These are phyloP conservation scores for Leucophenga maculata DNA, from an alignment of 2,888 invertebrate species.

Conservation along the genomic window DNA sequence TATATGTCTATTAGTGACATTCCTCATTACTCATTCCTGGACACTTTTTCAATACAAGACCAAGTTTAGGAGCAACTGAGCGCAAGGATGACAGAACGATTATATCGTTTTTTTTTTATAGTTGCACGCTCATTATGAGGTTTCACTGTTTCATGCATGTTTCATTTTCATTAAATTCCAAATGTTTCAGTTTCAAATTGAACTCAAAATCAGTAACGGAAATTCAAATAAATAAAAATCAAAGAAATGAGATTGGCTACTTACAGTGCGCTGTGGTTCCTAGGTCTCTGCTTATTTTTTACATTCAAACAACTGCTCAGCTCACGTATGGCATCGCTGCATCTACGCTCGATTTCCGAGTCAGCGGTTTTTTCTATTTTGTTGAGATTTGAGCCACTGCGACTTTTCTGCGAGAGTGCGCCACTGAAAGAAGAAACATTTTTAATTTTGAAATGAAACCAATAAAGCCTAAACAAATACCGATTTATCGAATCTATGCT, in stretches of 20 bases:
- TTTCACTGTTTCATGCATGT: constrained; percentile 37
- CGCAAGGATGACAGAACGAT: too few species aligned
- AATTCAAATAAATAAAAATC: background rate
- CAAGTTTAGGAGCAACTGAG: too few species aligned
- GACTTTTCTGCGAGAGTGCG: constrained; percentile 68
- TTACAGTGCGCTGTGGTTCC: constrained; percentile 57
- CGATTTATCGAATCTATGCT: constrained; percentile 72
- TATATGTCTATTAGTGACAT: too few species aligned
- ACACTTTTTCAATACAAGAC: too few species aligned
- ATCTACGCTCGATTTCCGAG: constrained; percentile 73
- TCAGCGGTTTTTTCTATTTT: constrained; percentile 74
- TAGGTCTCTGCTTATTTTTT: constrained; percentile 60
- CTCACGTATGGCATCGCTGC: constrained; percentile 75
- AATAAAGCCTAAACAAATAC: constrained; percentile 37
- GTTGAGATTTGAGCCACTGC: constrained; percentile 73
- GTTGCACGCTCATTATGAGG: too few species aligned
- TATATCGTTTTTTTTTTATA: too few species aligned
- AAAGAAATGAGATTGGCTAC: constrained; percentile 32
- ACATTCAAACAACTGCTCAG: constrained; percentile 74
- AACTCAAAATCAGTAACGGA: background rate
- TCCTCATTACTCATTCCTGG: too few species aligned
- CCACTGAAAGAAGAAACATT: constrained; percentile 40
- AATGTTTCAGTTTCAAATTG: background rate
- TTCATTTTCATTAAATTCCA: constrained; percentile 46
- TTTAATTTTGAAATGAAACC: background rate